phyloP scores from a whole-genome alignment of 2,113 vertebrate species.

The Neofelis nebulosa region DNA sequence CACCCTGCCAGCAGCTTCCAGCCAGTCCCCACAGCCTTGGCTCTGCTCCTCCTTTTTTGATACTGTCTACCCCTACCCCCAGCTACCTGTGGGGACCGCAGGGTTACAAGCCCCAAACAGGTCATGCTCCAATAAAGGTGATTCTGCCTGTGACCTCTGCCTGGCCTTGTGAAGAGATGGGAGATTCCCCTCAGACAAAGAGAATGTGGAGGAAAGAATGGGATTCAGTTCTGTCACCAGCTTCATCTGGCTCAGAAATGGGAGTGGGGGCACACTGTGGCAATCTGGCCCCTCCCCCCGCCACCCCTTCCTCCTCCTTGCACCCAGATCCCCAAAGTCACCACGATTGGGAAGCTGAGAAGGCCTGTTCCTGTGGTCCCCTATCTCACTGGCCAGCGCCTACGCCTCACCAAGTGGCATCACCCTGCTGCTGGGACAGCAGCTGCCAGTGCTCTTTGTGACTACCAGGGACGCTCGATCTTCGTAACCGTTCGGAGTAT shows the following conservation, averaged over 20 bases:
- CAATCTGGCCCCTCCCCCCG: not conserved
- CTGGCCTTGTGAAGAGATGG: not conserved
- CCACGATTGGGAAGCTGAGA: not conserved
- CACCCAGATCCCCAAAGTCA: not conserved
- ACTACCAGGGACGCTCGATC: not conserved
- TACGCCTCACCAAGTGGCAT: not conserved
- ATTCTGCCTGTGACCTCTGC: constrained; percentile 26
- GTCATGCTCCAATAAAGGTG: constrained; percentile 69
- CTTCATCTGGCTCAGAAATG: not conserved
- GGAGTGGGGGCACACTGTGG: not conserved
- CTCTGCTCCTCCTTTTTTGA: constrained; percentile 50
- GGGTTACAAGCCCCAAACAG: constrained; percentile 30
- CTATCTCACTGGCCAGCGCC: not conserved
- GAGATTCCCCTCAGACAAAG: not conserved
- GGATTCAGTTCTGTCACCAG: not conserved
- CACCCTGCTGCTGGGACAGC: not conserved
- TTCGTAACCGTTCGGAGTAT: not conserved
- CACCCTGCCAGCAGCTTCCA: constrained; percentile 61
- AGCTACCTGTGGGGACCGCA: not conserved
- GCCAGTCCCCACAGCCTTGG: constrained; percentile 50
- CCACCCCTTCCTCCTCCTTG: not conserved
- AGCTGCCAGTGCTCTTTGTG: not conserved
- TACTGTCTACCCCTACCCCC: constrained; percentile 16
- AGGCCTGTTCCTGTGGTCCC: not conserved
- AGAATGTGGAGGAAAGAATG: not conserved